Evolutionary conservation across 2,113 vertebrate species (phyloP).

Genomic region (Parus major): DNA sequence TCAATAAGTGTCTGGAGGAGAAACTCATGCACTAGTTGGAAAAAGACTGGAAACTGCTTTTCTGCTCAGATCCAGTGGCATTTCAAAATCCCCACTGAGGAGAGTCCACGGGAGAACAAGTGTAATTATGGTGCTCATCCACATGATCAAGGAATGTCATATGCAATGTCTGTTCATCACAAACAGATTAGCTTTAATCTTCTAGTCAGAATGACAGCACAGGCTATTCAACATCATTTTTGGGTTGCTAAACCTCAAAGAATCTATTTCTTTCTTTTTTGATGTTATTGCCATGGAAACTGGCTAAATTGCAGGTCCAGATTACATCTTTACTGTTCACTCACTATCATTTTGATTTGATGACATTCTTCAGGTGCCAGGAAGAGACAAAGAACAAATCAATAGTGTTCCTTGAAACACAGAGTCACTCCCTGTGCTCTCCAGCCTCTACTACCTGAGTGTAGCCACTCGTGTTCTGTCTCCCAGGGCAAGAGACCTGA

Average conservation of each 20-base stretch:
- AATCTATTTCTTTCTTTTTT: neutral
- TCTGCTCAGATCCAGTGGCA: neutral
- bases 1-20: neutral
- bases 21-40: neutral
- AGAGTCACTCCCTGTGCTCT: neutral
- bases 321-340: neutral
- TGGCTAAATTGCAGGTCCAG: neutral
- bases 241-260: neutral
- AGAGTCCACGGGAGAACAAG: neutral
- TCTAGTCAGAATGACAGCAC: neutral
- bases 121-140: neutral
- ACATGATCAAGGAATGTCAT: neutral
- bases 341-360: neutral
- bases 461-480: neutral
- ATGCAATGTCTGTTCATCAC: neutral
- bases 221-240: neutral
- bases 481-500: neutral
- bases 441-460: neutral
- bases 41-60: neutral
- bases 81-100: neutral
- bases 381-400: neutral
- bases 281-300: constrained; percentile 10
- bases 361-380: neutral
- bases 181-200: constrained; percentile 11
- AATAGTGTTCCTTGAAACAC: neutral